Conservation (phyloP, 2,113 vertebrate genomes). For the Tyrannus savana region DNA sequence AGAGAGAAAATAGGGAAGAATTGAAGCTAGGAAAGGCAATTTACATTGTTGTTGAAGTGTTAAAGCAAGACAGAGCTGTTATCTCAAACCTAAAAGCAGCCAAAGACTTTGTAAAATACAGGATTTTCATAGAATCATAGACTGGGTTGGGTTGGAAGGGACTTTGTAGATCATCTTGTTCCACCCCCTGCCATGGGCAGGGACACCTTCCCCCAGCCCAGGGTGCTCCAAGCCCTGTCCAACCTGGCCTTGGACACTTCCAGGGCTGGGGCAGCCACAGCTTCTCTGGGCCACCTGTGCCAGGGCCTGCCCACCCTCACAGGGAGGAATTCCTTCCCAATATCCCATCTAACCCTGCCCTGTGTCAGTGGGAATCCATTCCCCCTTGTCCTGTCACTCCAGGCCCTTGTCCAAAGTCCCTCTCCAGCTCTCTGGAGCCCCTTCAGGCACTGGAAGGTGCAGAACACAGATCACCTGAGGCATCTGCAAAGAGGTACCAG, state of each 20-base stretch:
- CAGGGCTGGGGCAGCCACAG: not conserved
- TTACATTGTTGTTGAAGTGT: not conserved
- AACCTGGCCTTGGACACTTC: fast-evolving
- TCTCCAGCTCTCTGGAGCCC: not conserved
- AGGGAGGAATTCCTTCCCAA: fast-evolving
- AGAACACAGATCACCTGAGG: not conserved
- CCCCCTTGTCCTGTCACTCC: not conserved
- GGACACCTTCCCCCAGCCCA: not conserved
- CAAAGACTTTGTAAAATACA: not conserved
- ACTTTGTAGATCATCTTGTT: fast-evolving
- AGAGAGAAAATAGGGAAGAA: not conserved
- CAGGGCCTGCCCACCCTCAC: fast-evolving
- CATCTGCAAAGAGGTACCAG: not conserved
- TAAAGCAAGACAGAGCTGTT: not conserved
- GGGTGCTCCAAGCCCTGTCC: fast-evolving
- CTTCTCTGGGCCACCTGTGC: not conserved
- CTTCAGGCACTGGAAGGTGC: not conserved
- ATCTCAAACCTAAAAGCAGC: not conserved
- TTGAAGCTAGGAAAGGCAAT: not conserved
- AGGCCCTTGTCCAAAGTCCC: fast-evolving
- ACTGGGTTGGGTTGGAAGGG: not conserved
- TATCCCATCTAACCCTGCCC: fast-evolving
- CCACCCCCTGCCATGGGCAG: not conserved
- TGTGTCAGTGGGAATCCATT: not conserved
- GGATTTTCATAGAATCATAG: not conserved